Percentiles rank a stretch among this genome's conserved stretches.
phyloP scores from a whole-genome alignment of 2,797 vertebrate genomes.

The Muscicapa comitata region DNA sequence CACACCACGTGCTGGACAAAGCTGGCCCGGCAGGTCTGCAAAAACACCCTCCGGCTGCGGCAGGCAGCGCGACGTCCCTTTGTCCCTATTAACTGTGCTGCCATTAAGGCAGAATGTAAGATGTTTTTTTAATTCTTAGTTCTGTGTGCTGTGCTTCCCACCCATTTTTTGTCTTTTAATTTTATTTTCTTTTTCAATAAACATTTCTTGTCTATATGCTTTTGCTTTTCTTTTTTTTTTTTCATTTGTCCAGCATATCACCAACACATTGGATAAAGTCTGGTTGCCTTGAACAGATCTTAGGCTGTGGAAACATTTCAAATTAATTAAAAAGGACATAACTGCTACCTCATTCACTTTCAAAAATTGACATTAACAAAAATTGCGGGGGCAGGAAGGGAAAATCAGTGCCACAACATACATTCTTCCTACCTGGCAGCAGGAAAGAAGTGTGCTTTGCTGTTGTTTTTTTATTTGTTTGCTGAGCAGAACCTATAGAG shows the following conservation, averaged over 20 bases:
- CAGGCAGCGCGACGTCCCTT: slow-evolving; percentile 95
- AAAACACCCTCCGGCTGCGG: slow-evolving; percentile 93
- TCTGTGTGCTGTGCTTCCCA: slow-evolving; percentile 78
- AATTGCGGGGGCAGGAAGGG: background rate
- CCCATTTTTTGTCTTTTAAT: slow-evolving; percentile 77
- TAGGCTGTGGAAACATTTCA: background rate
- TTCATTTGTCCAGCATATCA: slow-evolving; percentile 50
- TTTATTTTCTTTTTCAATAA: slow-evolving; percentile 98
- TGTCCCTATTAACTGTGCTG: slow-evolving; percentile 99
- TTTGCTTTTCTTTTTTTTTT: slow-evolving; percentile 73
- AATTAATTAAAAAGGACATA: background rate
- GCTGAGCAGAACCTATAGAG: background rate
- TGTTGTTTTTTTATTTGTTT: background rate
- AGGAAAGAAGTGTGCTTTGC: background rate
- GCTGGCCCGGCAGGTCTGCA: slow-evolving; percentile 97
- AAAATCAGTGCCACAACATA: background rate
- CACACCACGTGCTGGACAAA: slow-evolving; percentile 96
- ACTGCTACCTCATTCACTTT: background rate
- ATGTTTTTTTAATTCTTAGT: slow-evolving; percentile 98
- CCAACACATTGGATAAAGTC: background rate
- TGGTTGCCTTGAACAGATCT: background rate
- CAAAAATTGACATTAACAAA: background rate
- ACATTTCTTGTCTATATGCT: slow-evolving; percentile 91
- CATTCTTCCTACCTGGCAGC: background rate
- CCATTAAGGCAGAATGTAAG: slow-evolving; percentile 99